These are phyloP conservation scores for Acyrthosiphon pisum DNA, from an alignment of 1,140 invertebrate species.

Conservation along the genomic window DNA sequence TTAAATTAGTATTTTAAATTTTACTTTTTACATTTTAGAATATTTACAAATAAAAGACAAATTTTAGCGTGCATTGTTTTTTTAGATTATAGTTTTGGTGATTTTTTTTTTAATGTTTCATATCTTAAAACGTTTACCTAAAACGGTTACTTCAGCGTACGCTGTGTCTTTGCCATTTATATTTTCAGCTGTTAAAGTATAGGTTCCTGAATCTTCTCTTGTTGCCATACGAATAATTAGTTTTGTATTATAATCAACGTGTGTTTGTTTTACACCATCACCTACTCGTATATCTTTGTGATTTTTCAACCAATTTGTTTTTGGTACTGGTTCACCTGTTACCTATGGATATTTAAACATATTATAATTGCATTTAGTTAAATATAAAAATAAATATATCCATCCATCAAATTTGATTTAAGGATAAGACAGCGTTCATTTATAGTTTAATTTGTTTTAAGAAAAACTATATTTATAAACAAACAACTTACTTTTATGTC, in stretches of 20 bases:
- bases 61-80: background rate
- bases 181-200: conserved; percentile 92
- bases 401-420: too few species aligned
- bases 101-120: background rate
- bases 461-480: background rate
- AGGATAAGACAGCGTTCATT: background rate
- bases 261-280: conserved; percentile 78
- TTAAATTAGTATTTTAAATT: background rate
- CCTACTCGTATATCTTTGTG: conserved; percentile 75
- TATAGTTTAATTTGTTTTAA: background rate
- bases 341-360: conserved; percentile 64
- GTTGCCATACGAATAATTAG: conserved; percentile 84
- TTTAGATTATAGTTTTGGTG: background rate
- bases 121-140: conserved; percentile 66
- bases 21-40: background rate
- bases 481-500: conserved; percentile 71
- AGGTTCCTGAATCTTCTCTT: conserved; percentile 87
- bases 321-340: conserved; percentile 88
- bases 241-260: conserved; percentile 89
- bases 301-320: conserved; percentile 83
- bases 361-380: background rate
- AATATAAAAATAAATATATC: background rate
- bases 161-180: conserved; percentile 90
- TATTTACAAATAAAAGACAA: background rate
- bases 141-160: conserved; percentile 88